Base-by-base conservation (phyloP, 2,113 vertebrate genomes). In the Pteruthius melanotis region DNA sequence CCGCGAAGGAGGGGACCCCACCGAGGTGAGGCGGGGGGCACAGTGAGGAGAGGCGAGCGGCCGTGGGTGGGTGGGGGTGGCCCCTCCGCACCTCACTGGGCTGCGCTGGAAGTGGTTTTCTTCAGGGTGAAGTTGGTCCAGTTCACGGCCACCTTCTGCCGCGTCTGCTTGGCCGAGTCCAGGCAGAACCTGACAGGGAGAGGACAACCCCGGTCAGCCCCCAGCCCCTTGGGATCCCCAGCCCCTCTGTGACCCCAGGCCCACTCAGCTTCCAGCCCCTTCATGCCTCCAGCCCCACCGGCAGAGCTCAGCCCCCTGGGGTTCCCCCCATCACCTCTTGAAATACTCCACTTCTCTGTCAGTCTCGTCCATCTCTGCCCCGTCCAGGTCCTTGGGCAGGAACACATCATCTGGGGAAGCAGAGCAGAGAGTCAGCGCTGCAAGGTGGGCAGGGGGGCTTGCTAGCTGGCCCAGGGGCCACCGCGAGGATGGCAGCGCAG, bases 51-150 rank as follows among this genome's bases (percentile, higher is more conserved):
- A 92, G 79, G 79, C 40, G 35, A 91, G 90, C 49, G 66, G 94
- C 94, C 57, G n/a, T 76, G 78, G 77, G 83, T 49, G 70, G 64
- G 84, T 15, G 47, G 54, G 88, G 86, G 54, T 21, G 5, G 87
- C 87, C 70, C 70, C 95, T 79, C 82, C 50, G 4, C 94, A 98
- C 97, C 97, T 99, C 99, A 99, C 98, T 99, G 99, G 98, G 98
- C 99, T 98, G 98, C 98, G n/a, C 98, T 99, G 63, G 99, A 99
- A 98, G 98, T 98, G 97, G 98, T 98, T 98, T 99, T 99, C 98
- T 99, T 99, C 97, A 99, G 98, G 98, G 98, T 99, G 98, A 99
- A 99, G 98, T 99, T 99, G 98, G 99, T 99, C 99, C 99, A 99
- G 97, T 99, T 99, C 96, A 99, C 99, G 24, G 99, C 99, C 95